These are phyloP conservation scores for Plecturocebus donacophilus DNA, from an alignment of 2,113 vertebrate genomes.

Conservation along the genomic window DNA sequence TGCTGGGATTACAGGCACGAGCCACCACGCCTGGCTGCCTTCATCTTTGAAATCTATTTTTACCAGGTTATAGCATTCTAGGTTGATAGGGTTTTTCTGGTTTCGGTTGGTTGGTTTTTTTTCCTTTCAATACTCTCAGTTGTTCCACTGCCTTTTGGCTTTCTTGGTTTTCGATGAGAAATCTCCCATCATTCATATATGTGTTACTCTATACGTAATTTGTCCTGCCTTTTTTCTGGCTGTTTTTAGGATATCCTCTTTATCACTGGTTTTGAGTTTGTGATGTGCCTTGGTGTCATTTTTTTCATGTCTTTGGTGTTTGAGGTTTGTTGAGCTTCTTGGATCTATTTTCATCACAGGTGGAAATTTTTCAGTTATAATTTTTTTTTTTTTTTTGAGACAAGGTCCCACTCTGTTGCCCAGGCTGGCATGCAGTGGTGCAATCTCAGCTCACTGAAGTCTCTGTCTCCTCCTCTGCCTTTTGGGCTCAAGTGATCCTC, in stretches of 20 bases:
- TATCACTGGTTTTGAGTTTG: neutral
- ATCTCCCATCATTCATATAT: neutral
- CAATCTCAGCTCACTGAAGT: no score
- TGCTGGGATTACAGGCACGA: neutral
- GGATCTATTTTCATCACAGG: neutral
- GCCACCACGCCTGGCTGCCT: neutral
- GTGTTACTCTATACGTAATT: neutral
- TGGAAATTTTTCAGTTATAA: no score
- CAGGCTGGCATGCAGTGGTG: no score
- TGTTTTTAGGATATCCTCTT: neutral
- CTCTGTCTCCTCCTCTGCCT: no score
- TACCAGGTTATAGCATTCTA: neutral
- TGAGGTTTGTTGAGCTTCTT: neutral
- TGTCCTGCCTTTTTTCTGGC: neutral
- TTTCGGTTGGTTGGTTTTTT: neutral
- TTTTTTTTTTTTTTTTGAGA: no score
- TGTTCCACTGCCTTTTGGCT: neutral
- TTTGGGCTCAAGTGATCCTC: no score
- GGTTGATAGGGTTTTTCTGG: neutral
- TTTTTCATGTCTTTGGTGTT: neutral
- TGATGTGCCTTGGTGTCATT: neutral
- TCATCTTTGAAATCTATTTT: neutral
- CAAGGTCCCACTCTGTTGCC: no score
- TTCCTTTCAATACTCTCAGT: neutral
- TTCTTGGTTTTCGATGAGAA: neutral